Evolutionary conservation across 2,888 invertebrate genomes (phyloP).

Genomic region (Morpho deidamia): DNA sequence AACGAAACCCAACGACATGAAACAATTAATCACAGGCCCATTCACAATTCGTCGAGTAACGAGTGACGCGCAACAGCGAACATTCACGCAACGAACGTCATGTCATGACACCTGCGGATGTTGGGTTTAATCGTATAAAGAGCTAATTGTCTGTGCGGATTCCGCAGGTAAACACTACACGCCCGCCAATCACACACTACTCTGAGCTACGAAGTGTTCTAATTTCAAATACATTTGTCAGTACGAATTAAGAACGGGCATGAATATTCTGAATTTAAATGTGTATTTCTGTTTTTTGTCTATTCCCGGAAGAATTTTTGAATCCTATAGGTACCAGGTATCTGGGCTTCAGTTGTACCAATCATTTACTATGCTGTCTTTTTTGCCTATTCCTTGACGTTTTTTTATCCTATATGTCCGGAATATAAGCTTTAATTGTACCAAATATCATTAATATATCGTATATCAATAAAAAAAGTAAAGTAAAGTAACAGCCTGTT

Average conservation of each 20-base stretch:
- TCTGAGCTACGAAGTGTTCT: constrained; percentile 9
- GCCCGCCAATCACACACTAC: constrained; percentile 14
- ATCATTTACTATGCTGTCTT: too few relatives aligned
- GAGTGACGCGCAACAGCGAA: constrained; percentile 27
- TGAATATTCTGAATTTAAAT: too few relatives aligned
- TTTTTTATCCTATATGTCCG: too few relatives aligned
- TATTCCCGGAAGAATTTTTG: too few relatives aligned
- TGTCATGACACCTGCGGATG: constrained; percentile 54
- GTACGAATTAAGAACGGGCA: background rate
- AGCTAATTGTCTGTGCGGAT: constrained; percentile 75
- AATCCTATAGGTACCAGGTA: too few relatives aligned
- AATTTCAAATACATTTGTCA: constrained; percentile 1
- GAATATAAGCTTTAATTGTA: too few relatives aligned
- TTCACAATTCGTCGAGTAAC: constrained; percentile 23
- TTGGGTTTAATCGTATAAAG: constrained; percentile 68
- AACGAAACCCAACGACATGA: constrained; percentile 8
- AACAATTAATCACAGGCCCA: constrained; percentile 25
- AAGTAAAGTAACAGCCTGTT: too few relatives aligned
- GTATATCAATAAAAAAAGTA: too few relatives aligned
- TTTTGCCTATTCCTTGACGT: too few relatives aligned
- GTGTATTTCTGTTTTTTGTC: too few relatives aligned
- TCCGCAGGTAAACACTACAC: constrained; percentile 71
- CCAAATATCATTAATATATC: too few relatives aligned
- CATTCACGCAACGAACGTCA: constrained; percentile 36
- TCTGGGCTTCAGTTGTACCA: too few relatives aligned